Evolutionary conservation across 2,888 invertebrate genomes (phyloP), one percentile per base, ranked within the genome.

Genomic region (Drosophila anomelani): DNA sequence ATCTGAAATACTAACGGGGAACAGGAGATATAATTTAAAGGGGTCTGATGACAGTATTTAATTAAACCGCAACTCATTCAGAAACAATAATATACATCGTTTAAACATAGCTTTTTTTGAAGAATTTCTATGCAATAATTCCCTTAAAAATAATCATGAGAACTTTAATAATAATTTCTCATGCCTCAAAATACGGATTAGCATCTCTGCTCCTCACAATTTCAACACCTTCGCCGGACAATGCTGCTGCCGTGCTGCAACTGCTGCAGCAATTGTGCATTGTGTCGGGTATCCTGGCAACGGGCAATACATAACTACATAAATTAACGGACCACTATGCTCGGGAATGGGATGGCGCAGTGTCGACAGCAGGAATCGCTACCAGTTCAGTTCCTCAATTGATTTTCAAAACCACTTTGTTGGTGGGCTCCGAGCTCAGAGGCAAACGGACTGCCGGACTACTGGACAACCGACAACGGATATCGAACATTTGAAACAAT

Each of bases 351-450:
- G 63, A 55, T 67, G 54, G 68, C 58, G 57, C 68, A 75, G 77
- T 85, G 88, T 85, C 88, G 82, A 89, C 82, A 82, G 78, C 80
- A 85, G 85, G 85, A 81, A 85, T 85, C 76, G 80, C 77, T 82
- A 88, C 82, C 71, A 68, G 71, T 80, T 82, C 71, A 68, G 71
- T 80, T 82, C 75, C 88, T 76, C 85, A 89, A 77, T 80, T 80
- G 77, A 84, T 76, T 76, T 76, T 68, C 36, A 61, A 79, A 73
- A 63, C 54, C 67, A 63, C 89, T 77, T 78, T 87, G 85, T 74
- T 88, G 80, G 85, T 88, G 89, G 85, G 72, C 76, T 64, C 55
- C 51, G 57, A 38, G 53, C 56, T 68, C 67, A 46, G 38, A 41
- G 46, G 46, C 46, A 26, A 58, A 61, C 38, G 29, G 46, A 51